Percentiles rank a stretch among this genome's conserved stretches.
These are phyloP conservation scores for Pimpla rufipes DNA, from an alignment of 2,888 invertebrate species.

Conservation along the genomic window DNA sequence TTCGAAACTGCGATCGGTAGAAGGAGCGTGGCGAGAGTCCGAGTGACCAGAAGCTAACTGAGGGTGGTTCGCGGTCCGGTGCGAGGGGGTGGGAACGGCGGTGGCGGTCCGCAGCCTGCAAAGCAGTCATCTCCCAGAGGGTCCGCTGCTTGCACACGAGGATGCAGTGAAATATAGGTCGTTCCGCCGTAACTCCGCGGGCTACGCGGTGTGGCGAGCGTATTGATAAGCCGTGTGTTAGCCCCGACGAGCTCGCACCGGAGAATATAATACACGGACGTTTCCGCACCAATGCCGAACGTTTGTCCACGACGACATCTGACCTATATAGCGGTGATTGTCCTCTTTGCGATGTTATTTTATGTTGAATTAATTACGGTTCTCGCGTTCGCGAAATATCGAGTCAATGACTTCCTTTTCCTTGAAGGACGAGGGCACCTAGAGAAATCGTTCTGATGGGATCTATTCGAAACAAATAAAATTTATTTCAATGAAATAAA, in stretches of 20 bases:
- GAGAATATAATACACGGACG: constrained; percentile 45
- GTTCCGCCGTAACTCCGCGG: constrained; percentile 38
- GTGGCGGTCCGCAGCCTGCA: constrained; percentile 67
- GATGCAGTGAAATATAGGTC: constrained; percentile 72
- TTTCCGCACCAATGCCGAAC: constrained; percentile 2
- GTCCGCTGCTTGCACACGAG: constrained; percentile 69
- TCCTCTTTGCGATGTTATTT: background rate
- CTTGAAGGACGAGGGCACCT: no score
- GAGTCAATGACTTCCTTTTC: no score
- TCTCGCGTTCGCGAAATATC: background rate
- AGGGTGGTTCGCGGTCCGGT: constrained; percentile 51
- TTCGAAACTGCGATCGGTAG: constrained; percentile 53
- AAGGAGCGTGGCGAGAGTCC: constrained; percentile 10
- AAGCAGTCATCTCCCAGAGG: constrained; percentile 77
- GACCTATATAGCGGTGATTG: constrained; percentile 4
- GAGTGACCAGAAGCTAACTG: constrained; percentile 59
- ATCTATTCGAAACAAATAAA: no score
- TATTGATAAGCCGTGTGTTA: constrained; percentile 75
- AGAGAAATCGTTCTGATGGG: no score
- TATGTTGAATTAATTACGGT: background rate
- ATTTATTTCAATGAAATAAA: no score
- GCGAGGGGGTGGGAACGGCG: constrained; percentile 3
- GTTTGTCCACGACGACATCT: constrained; percentile 17
- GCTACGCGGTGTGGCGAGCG: constrained; percentile 41
- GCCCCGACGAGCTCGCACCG: constrained; percentile 1